A percentile compares a stretch with the other conserved stretches of the same genome.
Conservation (phyloP, 1,140 invertebrate genomes). For the Pseudomyrmex gracilis region DNA sequence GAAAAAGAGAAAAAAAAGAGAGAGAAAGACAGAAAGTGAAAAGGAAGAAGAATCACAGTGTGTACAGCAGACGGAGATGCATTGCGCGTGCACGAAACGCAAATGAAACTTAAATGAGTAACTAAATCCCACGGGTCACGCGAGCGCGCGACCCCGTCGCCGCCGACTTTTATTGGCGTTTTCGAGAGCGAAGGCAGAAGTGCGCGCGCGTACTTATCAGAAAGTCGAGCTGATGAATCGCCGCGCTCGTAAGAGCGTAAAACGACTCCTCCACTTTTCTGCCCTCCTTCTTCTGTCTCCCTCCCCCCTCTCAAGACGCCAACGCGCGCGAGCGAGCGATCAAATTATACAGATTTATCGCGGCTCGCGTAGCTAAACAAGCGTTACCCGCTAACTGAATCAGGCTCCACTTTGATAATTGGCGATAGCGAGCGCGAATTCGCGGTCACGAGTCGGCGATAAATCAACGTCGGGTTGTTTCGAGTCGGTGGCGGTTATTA, state of each 20-base stretch:
- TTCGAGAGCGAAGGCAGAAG: conserved; percentile 26
- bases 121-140: conserved; percentile 69
- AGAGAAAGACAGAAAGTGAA: background rate
- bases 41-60: conserved; percentile 31
- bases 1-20: background rate
- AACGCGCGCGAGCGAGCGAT: conserved; percentile 27
- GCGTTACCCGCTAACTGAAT: conserved; percentile 43
- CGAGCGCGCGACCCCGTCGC: conserved; percentile 31
- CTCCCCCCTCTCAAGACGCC: background rate
- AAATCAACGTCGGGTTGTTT: conserved; percentile 56
- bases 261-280: background rate
- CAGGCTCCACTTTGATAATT: conserved; percentile 57
- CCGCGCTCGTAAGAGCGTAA: background rate
- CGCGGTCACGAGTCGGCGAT: conserved; percentile 47
- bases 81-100: conserved; percentile 57
- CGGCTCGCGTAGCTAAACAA: conserved; percentile 43
- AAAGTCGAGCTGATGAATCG: conserved; percentile 21
- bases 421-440: conserved; percentile 50
- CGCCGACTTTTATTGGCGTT: conserved; percentile 60
- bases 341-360: conserved; percentile 59
- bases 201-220: conserved; percentile 3
- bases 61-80: conserved; percentile 7
- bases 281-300: background rate
- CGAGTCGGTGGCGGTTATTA: conserved; percentile 24
- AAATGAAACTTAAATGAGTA: conserved; percentile 76